Percentiles rank a stretch among this genome's conserved stretches.
phyloP scores from a whole-genome alignment of 2,888 invertebrate genomes.

The Ametastegia equiseti region DNA sequence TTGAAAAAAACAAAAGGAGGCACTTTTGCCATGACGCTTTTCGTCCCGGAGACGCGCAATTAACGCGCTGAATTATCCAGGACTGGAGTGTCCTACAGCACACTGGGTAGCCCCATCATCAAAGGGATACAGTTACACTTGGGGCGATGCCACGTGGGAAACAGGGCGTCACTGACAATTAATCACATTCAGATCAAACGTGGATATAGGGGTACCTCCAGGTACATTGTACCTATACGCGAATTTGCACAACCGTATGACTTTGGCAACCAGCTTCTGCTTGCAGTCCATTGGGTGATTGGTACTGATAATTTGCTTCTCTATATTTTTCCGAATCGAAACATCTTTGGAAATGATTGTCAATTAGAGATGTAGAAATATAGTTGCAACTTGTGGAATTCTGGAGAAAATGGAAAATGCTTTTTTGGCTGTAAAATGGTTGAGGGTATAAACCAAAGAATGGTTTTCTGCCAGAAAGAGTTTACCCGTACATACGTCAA shows the following conservation, averaged over 20 bases:
- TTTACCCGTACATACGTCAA: no score
- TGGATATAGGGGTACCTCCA: background rate
- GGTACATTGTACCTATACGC: background rate
- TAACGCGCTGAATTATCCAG: slow-evolving; percentile 40
- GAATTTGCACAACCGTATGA: slow-evolving; percentile 1
- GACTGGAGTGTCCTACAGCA: slow-evolving; percentile 3
- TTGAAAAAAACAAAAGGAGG: slow-evolving; percentile 28
- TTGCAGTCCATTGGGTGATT: background rate
- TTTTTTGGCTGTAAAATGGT: no score
- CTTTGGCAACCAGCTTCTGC: background rate
- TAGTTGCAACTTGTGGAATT: no score
- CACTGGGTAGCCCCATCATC: slow-evolving; percentile 15
- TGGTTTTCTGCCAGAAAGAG: no score
- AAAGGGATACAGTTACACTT: slow-evolving; percentile 35
- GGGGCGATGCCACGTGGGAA: slow-evolving; percentile 35
- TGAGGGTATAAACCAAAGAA: no score
- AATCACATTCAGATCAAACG: slow-evolving; percentile 40
- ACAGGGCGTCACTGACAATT: slow-evolving; percentile 27
- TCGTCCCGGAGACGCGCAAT: slow-evolving; percentile 10
- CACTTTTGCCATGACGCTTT: slow-evolving; percentile 23
- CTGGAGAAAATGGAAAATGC: no score
- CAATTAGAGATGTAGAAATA: no score
- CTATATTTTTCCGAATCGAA: background rate
- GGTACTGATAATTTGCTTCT: background rate
- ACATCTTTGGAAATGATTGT: background rate